Evolutionary conservation across 1,140 invertebrate species (phyloP), one percentile per base, ranked within the genome.

Genomic region (Hycleus phaleratus): DNA sequence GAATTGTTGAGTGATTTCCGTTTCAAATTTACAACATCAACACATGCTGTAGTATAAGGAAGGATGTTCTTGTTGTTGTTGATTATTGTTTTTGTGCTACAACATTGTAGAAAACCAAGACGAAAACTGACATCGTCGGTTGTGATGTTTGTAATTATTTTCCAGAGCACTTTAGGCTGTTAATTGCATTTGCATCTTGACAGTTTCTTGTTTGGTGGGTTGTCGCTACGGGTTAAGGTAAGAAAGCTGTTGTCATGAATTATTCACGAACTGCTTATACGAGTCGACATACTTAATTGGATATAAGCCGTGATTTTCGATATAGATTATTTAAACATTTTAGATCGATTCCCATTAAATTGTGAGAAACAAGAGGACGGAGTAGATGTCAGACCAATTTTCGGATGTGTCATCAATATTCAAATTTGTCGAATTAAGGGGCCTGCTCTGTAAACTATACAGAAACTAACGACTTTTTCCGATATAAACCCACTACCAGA

Each of bases 101-200:
- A 32, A 32, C 32, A 7, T 7, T 32, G 7, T 5, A 32, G 32
- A 7, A 4, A 32, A 7, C 4, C 32, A 32, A 32, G 7, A 32
- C 32, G 32, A 32, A 32, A 32, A 32, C 32, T 32, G 32, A 32
- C 32, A 32, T 7, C 4, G 32, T 32, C 32, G 4, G 40, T 42
- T 42, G 9, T 26, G 59, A 64, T 65, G 68, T 70, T 70, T 66
- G 60, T 67, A 68, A 70, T 70, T 69, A 70, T 70, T 70, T 70
- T 69, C 63, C 59, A 58, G 61, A 66, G 67, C 66, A 69, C 68
- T 70, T 59, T 61, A 62, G 60, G 62, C 60, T 65, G 68, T 71
- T 71, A 69, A 71, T 71, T 71, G 66, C 68, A 71, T 71, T 71
- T 71, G 69, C 68, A 69, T 69, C 69, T 69, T 67, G 66, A 69